phyloP scores from a whole-genome alignment of 2,888 invertebrate species.

The Listrodromus nycthemerus region DNA sequence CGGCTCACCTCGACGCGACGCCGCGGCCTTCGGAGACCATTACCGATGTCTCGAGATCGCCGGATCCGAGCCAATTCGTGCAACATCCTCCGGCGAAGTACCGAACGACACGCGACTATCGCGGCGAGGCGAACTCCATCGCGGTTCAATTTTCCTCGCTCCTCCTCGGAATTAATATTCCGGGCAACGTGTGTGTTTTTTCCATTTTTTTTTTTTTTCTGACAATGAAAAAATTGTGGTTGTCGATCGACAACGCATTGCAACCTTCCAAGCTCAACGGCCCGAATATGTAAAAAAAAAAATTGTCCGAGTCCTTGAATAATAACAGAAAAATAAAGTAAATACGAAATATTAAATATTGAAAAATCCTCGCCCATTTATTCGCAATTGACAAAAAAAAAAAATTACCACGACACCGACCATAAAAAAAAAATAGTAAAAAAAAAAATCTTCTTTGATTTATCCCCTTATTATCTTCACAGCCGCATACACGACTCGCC shows the following conservation, averaged over 20 bases:
- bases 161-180: background rate
- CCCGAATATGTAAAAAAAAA: background rate
- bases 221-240: no score
- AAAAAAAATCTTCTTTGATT: constrained; percentile 75
- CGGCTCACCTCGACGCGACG: constrained; percentile 5
- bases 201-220: no score
- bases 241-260: no score
- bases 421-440: background rate
- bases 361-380: constrained; percentile 75
- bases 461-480: constrained; percentile 74
- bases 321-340: background rate
- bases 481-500: constrained; percentile 25
- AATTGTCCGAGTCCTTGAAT: background rate
- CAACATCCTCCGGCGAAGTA: constrained; percentile 23
- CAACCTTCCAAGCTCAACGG: no score
- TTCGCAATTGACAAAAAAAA: constrained; percentile 42
- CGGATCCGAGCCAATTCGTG: constrained; percentile 53
- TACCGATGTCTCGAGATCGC: constrained; percentile 35
- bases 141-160: constrained; percentile 56
- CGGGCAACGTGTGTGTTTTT: background rate
- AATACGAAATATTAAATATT: background rate
- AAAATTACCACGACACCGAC: background rate
- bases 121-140: background rate
- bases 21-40: constrained; percentile 32
- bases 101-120: constrained; percentile 49